Base-by-base conservation (phyloP, 1,140 invertebrate genomes). In the Capitella teleta region DNA sequence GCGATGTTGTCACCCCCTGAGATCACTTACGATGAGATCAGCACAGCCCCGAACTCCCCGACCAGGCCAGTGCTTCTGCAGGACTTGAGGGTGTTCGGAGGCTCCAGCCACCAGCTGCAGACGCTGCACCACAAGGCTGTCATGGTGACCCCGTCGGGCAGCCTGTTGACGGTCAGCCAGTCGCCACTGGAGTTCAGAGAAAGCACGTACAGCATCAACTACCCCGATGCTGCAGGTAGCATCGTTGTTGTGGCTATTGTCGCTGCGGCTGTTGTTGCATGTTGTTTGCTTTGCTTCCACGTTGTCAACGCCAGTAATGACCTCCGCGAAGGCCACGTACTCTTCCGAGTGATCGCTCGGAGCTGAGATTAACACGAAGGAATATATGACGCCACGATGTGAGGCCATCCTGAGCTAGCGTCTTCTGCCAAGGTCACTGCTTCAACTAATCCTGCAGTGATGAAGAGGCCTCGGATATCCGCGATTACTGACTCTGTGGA, bases 151-250 rank as follows among this genome's bases (percentile, higher is more conserved):
- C 48, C 30, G 23, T 42, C 37, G 10, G 48, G 48, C 19, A 50
- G 48, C 16, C 38, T 50, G 19, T 19, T 50, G 23, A 40, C 48
- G n/a, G 38, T 50, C 48, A 50, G 43, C 28, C 48, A 50, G 38
- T 25, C 16, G n/a, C 5, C 48, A 5, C 48, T 38, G 24, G 48
- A 50, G 23, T 42, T 34, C 19, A 18, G 48, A 4, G 48, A 50
- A 40, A 50, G 48, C 28, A 50, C 38, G 48, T 40, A 42, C 21
- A 50, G 36, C 26, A 42, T 50, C 48, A 50, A 50, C 37, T 50
- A 50, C 18, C 48, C 48, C 3, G 36, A 36, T 24, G 34, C 28
- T 28, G 41, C 14, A 6, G 36, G 48, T 50, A 10, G 30, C n/a
- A 10, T 32, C 8, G 8, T 10, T 32, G 30, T 32, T 32, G 30